Evolutionary conservation across 2,113 vertebrate species (phyloP).

Genomic region (Thinocorus orbignyianus): DNA sequence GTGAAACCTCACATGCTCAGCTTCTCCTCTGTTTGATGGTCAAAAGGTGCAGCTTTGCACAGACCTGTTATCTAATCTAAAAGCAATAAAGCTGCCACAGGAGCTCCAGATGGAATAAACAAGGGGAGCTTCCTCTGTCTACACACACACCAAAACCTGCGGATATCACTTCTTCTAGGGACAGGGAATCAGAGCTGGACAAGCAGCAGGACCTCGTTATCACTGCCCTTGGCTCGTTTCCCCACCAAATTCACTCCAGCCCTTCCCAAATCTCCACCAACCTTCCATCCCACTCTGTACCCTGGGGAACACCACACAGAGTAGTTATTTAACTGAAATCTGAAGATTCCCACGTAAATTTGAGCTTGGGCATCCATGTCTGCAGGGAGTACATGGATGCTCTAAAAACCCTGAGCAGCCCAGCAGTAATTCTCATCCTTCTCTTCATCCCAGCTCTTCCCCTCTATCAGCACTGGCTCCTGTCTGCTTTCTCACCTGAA

Average conservation of each 20-base stretch:
- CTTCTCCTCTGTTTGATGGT: not conserved
- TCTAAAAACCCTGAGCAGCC: rapidly evolving
- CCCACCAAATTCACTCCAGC: not conserved
- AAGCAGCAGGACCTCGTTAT: not conserved
- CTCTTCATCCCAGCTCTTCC: not conserved
- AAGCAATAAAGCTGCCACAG: not conserved
- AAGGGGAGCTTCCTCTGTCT: not conserved
- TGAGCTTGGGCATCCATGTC: not conserved
- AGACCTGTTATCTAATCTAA: not conserved
- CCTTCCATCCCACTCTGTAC: not conserved
- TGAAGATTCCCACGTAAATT: rapidly evolving
- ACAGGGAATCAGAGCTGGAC: not conserved
- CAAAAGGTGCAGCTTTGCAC: not conserved
- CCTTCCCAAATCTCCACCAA: not conserved
- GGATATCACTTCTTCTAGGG: not conserved
- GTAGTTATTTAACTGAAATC: not conserved
- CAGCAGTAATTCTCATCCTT: not conserved
- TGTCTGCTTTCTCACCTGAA: not conserved
- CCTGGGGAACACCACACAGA: not conserved
- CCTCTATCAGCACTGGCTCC: not conserved
- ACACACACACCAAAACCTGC: not conserved
- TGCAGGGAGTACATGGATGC: not conserved
- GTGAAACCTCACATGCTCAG: not conserved
- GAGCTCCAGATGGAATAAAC: not conserved
- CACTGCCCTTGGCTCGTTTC: not conserved